Base-by-base conservation (phyloP, 2,797 vertebrate species). In the Lepus oiostolus region DNA sequence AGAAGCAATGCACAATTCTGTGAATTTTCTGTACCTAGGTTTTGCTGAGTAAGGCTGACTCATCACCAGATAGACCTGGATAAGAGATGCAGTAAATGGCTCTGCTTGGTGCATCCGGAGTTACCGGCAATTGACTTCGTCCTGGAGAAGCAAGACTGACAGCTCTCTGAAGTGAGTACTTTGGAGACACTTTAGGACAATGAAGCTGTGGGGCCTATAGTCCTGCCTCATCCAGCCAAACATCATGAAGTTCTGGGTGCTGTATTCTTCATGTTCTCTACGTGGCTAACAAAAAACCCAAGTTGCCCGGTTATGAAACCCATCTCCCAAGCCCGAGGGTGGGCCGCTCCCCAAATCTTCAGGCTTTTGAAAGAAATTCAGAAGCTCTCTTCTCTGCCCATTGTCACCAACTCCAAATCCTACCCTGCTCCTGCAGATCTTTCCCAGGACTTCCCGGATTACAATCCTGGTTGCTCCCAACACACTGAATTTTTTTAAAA, bases 41-140 rank as follows among this genome's bases (percentile, higher is more conserved):
- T 92, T 86, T 93, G 68, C 86, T 74, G 87, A 83, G 54, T 42
- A 77, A 74, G 54, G 38, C 50, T 88, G 62, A 72, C n/a, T 75
- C 38, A 26, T 50, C 26, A 47, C 82, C 38, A 83, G 85, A 28
- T 63, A 42, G 7, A 32, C 21, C 72, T 60, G 70, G 67, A 63
- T 63, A 74, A 76, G 24, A 65, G 74, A 88, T 28, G 13, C 5
- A 38, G 13, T 21, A 63, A 83, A 74, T 68, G 58, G 42, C 50
- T 90, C 11, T 80, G 54, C 50, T 58, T 1, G 0, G 24, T 62
- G 47, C 10, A 58, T 70, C 70, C 60, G 60, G 80, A 88, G 50
- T 76, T 84, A 52, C 67, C 22, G 83, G 52, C 22, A 13, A 58
- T 2, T 22, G 47, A 52, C 47, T 42, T 85, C 81, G 50, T 88